Conservation (phyloP, 2,888 invertebrate species). For the Rhogogaster chlorosoma region DNA sequence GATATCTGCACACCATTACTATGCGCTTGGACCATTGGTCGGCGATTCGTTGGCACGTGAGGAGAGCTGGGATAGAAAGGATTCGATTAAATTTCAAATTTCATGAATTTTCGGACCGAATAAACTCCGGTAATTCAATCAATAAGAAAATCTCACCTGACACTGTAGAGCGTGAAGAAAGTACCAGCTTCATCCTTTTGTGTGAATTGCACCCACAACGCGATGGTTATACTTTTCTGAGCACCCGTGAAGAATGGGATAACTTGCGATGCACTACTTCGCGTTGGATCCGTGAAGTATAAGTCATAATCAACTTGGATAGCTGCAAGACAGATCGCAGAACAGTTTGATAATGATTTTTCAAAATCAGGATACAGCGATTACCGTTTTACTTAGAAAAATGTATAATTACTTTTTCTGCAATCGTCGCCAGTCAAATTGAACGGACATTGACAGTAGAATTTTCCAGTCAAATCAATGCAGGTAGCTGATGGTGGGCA, state of each 20-base stretch:
- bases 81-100: constrained; percentile 6
- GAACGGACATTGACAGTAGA: constrained; percentile 98
- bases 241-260: constrained; percentile 93
- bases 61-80: constrained; percentile 82
- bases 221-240: constrained; percentile 90
- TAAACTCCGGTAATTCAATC: constrained; percentile 18
- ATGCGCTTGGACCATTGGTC: constrained; percentile 93
- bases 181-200: constrained; percentile 95
- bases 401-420: constrained; percentile 86
- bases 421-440: constrained; percentile 98
- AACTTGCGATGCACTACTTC: constrained; percentile 95
- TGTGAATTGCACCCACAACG: constrained; percentile 98
- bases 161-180: constrained; percentile 95
- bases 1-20: constrained; percentile 96
- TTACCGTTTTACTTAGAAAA: background rate
- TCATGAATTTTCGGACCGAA: constrained; percentile 48
- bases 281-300: constrained; percentile 94
- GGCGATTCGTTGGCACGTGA: constrained; percentile 87
- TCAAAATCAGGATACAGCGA: background rate
- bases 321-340: constrained; percentile 81
- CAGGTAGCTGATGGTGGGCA: constrained; percentile 97
- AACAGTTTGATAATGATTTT: constrained; percentile 43
- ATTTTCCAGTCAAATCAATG: constrained; percentile 93
- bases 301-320: constrained; percentile 99
- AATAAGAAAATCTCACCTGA: constrained; percentile 81